Evolutionary conservation across 2,797 vertebrate species (phyloP).

Genomic region (Fundulus diaphanus): DNA sequence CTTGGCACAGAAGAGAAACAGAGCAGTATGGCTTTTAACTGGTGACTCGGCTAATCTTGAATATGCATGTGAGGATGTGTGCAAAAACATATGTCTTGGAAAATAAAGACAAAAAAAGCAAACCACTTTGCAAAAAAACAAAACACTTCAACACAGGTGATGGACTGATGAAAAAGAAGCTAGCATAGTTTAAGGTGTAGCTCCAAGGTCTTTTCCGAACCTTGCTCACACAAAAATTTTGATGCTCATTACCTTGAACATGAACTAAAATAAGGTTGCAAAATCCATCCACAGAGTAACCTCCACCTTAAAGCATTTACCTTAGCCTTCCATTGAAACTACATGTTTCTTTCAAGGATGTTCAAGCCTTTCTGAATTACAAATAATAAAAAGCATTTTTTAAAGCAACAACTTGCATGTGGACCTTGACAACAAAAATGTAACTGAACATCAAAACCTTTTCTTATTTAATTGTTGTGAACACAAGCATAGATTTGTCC

Average conservation of each 20-base stretch:
- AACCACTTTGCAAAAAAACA: background rate
- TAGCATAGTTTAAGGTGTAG: slow-evolving; percentile 7
- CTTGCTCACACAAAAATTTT: slow-evolving; percentile 7
- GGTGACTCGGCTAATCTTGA: background rate
- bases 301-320: slow-evolving; percentile 17
- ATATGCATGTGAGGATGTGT: background rate
- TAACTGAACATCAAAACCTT: slow-evolving; percentile 15
- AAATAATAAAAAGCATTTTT: slow-evolving; percentile 22
- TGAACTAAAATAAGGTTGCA: slow-evolving; percentile 23
- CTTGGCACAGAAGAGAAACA: background rate
- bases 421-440: slow-evolving; percentile 23
- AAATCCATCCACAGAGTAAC: slow-evolving; percentile 1
- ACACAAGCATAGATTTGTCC: slow-evolving; percentile 12
- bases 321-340: slow-evolving; percentile 24
- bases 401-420: slow-evolving; percentile 7
- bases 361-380: slow-evolving; percentile 20
- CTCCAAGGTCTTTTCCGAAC: slow-evolving; percentile 14
- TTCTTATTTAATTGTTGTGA: background rate
- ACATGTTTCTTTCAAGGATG: slow-evolving; percentile 42
- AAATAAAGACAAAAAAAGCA: background rate
- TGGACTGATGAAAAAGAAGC: background rate
- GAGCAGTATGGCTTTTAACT: background rate
- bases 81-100: background rate
- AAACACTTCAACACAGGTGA: background rate
- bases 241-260: slow-evolving; percentile 10